A percentile compares a stretch with the other conserved stretches of the same genome.
Evolutionary conservation across 1,140 invertebrate genomes (phyloP).

Genomic region (Mycetomoellerius zeteki): DNA sequence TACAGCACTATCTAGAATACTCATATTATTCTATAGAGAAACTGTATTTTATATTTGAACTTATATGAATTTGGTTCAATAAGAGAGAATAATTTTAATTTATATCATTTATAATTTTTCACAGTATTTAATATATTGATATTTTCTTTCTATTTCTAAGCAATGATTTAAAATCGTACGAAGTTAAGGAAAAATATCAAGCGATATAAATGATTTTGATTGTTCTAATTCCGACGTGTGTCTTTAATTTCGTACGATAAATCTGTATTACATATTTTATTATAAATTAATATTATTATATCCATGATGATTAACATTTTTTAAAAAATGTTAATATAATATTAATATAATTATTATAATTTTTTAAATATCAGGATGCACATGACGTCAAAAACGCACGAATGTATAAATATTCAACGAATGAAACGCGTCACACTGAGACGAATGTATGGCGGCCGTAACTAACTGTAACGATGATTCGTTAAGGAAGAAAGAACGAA

Average conservation of each 20-base stretch:
- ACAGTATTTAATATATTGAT: neutral
- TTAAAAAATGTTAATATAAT: neutral
- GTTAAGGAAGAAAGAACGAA: neutral
- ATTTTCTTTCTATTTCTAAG: neutral
- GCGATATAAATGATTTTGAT: neutral
- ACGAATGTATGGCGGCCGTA: constrained; percentile 17
- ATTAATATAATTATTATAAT: neutral
- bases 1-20: neutral
- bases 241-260: neutral
- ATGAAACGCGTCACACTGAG: neutral
- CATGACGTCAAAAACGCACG: neutral
- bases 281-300: neutral
- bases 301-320: neutral
- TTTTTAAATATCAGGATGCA: constrained; percentile 3
- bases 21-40: neutral
- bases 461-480: constrained; percentile 19
- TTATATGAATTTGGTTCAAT: neutral
- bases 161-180: neutral
- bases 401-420: constrained; percentile 26
- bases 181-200: neutral
- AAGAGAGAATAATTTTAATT: neutral
- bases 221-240: neutral
- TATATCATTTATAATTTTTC: neutral
- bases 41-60: neutral
- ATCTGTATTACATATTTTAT: neutral